Base-by-base conservation (phyloP, 2,113 vertebrate species). In the Ciconia boyciana region DNA sequence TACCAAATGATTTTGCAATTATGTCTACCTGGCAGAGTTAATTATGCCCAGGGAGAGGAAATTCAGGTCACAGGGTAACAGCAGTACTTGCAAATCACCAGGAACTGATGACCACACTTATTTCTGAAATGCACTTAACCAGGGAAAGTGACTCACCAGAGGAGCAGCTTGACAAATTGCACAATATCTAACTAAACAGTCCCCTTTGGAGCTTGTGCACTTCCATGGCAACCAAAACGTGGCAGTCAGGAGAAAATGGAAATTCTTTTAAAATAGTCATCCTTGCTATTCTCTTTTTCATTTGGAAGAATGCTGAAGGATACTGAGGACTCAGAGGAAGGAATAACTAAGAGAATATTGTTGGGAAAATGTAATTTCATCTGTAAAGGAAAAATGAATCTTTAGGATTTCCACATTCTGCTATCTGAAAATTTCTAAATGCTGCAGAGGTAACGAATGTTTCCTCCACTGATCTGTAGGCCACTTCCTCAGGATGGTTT, bases 141-240 rank as follows among this genome's bases (percentile, higher is more conserved):
- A 79, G 78, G 46, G 69, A 96, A 92, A 83, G 95, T 95, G 95
- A 91, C 86, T 96, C 93, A 94, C 97, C 66, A 61, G 88, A 85
- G 93, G 84, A 97, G 83, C 87, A 91, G 90, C 88, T 94, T 93
- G 92, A 95, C 81, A 86, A 95, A 96, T 85, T 39, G 82, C 92
- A 95, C 92, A 95, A 83, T 94, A 93, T 90, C 85, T 69, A 80
- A 57, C 92, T 69, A 24, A 95, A 83, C 58, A 65, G 66, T 48
- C 46, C 89, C 86, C 96, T 88, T 66, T 81, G 82, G 95, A 91
- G 90, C 66, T 54, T 88, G 93, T 0, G 8, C 85, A 92, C 61
- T 92, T 95, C 95, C 96, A 96, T 96, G 95, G 96, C 93, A 97
- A 96, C 97, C 70, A 72, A 84, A 91, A 94, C n/a, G 72, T 89